phyloP scores from a whole-genome alignment of 1,140 invertebrate genomes.

The Tetragnatha versicolor region DNA sequence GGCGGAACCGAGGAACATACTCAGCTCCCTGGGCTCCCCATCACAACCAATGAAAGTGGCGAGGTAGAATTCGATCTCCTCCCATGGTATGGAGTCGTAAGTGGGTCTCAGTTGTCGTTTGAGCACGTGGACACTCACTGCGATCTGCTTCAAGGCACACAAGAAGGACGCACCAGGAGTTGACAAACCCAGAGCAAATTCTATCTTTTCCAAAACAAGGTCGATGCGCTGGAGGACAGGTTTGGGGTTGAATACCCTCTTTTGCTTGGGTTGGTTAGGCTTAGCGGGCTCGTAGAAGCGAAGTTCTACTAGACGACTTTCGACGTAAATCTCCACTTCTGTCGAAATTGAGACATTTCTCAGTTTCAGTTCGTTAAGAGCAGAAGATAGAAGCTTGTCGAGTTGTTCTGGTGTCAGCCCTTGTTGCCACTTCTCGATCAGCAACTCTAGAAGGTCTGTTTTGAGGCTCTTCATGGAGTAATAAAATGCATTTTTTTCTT shows the following conservation, averaged over 20 bases:
- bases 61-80: constrained; percentile 34
- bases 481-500: too few relatives aligned
- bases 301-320: not conserved
- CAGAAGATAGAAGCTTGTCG: too few relatives aligned
- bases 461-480: too few relatives aligned
- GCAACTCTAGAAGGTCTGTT: too few relatives aligned
- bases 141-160: not conserved
- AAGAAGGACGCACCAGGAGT: not conserved
- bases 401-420: too few relatives aligned
- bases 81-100: constrained; percentile 29
- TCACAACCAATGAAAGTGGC: not conserved
- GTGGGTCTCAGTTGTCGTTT: constrained; percentile 7
- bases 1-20: not conserved
- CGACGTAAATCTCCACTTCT: too few relatives aligned
- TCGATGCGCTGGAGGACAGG: not conserved
- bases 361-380: too few relatives aligned
- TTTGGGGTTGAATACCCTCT: not conserved
- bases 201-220: not conserved
- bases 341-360: too few relatives aligned
- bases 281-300: not conserved
- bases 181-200: not conserved
- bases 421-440: too few relatives aligned
- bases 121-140: not conserved
- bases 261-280: not conserved
- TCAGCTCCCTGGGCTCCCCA: not conserved